A percentile compares a stretch with the other conserved stretches of the same genome.
Conservation (phyloP, 2,797 vertebrate genomes). For the Centropyge bicolor region DNA sequence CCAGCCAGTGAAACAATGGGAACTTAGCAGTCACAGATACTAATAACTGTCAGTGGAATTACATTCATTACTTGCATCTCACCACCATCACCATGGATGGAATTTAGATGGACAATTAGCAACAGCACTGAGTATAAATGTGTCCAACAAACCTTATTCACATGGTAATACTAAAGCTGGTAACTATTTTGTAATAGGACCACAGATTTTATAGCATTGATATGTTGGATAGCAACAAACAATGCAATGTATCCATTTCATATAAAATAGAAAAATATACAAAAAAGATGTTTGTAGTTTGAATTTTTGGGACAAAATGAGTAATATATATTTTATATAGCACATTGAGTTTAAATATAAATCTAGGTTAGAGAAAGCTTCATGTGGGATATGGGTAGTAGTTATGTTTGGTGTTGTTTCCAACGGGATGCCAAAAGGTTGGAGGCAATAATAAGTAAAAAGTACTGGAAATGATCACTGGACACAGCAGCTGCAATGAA, state of each 20-base stretch:
- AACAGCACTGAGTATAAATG: neutral
- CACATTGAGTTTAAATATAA: neutral
- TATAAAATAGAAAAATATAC: neutral
- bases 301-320: neutral
- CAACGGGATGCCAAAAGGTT: neutral
- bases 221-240: neutral
- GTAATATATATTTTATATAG: neutral
- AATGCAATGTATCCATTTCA: too few species aligned
- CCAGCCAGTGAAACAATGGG: neutral
- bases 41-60: neutral
- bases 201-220: neutral
- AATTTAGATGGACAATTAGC: neutral
- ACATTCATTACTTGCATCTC: neutral
- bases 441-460: neutral
- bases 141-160: neutral
- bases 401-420: neutral
- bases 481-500: constrained; percentile 33
- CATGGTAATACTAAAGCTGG: neutral
- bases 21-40: too few species aligned
- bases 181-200: neutral
- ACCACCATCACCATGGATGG: neutral
- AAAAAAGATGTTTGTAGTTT: neutral
- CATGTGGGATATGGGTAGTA: neutral
- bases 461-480: neutral
- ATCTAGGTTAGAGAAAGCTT: constrained; percentile 3